Percentiles rank a stretch among this genome's conserved stretches.
phyloP scores from a whole-genome alignment of 1,140 invertebrate genomes.

The Matsumurasca onukii region DNA sequence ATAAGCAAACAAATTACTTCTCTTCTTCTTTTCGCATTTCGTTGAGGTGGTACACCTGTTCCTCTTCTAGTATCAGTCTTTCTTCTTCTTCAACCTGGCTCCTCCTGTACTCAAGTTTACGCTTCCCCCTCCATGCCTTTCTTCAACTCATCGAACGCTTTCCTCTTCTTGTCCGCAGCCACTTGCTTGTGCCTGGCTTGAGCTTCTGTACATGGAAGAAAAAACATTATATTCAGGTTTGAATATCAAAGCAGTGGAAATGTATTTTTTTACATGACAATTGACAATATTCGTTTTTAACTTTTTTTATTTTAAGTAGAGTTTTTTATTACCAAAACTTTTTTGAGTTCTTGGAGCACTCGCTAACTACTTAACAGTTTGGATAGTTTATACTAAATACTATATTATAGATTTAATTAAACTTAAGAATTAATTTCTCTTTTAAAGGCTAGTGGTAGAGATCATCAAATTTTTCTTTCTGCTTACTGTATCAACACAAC shows the following conservation, averaged over 20 bases:
- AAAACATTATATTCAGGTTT: not conserved
- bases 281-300: not conserved
- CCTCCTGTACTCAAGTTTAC: slow-evolving; percentile 11
- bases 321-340: too few species aligned
- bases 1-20: too few species aligned
- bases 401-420: too few species aligned
- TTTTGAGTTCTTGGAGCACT: too few species aligned
- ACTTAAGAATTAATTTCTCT: too few species aligned
- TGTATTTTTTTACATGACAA: not conserved
- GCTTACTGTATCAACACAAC: too few species aligned
- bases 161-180: not conserved
- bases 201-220: not conserved
- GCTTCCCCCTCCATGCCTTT: slow-evolving; percentile 15
- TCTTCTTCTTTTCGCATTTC: slow-evolving; percentile 15
- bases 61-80: not conserved
- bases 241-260: not conserved
- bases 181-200: not conserved
- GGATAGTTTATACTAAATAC: too few species aligned
- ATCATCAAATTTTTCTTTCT: too few species aligned
- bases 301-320: not conserved
- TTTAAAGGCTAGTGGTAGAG: too few species aligned
- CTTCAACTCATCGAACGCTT: slow-evolving; percentile 8
- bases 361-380: too few species aligned
- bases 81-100: not conserved
- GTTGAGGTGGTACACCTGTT: not conserved